These are phyloP conservation scores for Dipus sagitta DNA, from an alignment of 2,797 vertebrate genomes.

Conservation along the genomic window DNA sequence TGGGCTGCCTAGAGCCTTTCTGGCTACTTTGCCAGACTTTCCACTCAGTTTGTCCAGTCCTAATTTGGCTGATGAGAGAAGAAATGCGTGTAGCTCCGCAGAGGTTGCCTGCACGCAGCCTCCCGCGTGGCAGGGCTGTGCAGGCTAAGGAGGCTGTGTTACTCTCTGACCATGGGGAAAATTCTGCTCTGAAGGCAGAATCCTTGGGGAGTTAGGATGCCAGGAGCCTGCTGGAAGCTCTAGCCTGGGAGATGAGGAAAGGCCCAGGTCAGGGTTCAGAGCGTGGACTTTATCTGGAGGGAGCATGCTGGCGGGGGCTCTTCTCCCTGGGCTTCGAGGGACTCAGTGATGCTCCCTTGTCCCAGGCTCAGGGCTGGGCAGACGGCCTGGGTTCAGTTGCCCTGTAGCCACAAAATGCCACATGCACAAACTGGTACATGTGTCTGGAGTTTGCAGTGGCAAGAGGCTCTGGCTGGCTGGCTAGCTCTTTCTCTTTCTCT, in stretches of 20 bases:
- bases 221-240: constrained; percentile 6
- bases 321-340: constrained; percentile 13
- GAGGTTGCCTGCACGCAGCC: background rate
- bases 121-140: background rate
- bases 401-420: too few species aligned
- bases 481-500: too few species aligned
- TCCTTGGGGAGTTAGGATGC: constrained; percentile 1
- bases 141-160: background rate
- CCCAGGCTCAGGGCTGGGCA: background rate
- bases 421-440: too few species aligned
- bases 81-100: background rate
- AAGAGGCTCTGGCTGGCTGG: too few species aligned
- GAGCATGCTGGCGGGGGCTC: background rate
- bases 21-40: background rate
- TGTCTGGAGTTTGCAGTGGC: too few species aligned
- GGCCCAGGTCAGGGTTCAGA: constrained; percentile 57
- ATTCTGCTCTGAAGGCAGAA: background rate
- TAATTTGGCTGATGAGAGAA: background rate
- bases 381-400: too few species aligned
- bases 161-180: background rate
- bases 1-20: background rate
- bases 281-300: constrained; percentile 24
- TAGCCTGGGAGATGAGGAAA: constrained; percentile 47
- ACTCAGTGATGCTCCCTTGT: background rate
- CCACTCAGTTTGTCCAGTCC: background rate